Evolutionary conservation across 2,797 vertebrate species (phyloP).

Genomic region (Syncerus caffer): DNA sequence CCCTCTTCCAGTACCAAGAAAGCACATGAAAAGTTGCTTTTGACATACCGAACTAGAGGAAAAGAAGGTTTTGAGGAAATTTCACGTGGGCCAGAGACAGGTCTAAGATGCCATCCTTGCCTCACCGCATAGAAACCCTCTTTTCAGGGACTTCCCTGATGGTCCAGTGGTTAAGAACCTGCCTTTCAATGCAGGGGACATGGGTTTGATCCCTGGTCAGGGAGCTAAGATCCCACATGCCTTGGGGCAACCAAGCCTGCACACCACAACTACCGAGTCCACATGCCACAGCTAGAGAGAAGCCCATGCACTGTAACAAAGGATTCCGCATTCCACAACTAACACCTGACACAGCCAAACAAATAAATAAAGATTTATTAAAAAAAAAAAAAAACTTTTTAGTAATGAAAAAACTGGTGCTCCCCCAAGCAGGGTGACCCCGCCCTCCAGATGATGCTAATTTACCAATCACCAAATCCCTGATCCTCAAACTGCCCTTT

Average conservation of each 20-base stretch:
- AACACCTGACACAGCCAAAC: not conserved
- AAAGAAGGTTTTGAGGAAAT: not conserved
- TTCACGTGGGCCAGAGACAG: not conserved
- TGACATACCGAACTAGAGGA: not conserved
- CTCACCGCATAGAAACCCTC: not conserved
- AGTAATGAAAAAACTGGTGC: not conserved
- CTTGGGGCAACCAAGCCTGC: not conserved
- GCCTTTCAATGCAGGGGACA: not conserved
- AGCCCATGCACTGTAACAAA: not conserved
- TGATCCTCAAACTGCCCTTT: not conserved
- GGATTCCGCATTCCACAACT: accelerated
- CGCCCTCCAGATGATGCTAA: not conserved
- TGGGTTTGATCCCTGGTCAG: not conserved
- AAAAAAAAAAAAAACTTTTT: not conserved
- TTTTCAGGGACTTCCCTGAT: not conserved
- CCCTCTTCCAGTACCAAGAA: not conserved
- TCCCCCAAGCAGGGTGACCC: not conserved
- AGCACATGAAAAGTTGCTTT: not conserved
- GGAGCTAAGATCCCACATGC: not conserved
- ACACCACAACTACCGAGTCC: not conserved
- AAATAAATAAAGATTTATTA: not conserved
- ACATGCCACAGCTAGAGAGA: not conserved
- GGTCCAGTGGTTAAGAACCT: not conserved
- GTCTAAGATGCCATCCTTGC: not conserved
- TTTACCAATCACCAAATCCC: not conserved